Evolutionary conservation across 2,888 invertebrate genomes (phyloP).

Genomic region (Galerucella nymphaeae): DNA sequence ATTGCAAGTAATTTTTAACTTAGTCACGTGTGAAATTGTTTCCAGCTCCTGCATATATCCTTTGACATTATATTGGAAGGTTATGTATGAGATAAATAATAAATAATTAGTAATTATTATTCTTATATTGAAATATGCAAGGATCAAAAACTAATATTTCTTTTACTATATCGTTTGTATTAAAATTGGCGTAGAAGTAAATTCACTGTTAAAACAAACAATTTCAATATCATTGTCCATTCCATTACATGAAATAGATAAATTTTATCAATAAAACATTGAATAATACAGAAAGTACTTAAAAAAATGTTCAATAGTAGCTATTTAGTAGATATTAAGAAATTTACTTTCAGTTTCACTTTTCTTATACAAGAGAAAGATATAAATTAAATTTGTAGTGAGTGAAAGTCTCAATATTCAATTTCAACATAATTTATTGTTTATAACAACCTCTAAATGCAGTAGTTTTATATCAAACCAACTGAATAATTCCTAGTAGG

Average conservation of each 20-base stretch:
- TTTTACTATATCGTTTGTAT: too few species aligned
- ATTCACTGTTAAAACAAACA: too few species aligned
- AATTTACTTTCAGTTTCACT: conserved; percentile 35
- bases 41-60: background rate
- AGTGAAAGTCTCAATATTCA: conserved; percentile 33
- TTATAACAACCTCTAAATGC: background rate
- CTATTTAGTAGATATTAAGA: conserved; percentile 13
- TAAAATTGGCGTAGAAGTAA: background rate
- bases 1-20: background rate
- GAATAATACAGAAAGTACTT: background rate
- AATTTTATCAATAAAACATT: background rate
- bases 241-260: background rate
- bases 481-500: background rate
- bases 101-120: background rate
- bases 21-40: conserved; percentile 3
- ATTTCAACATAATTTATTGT: conserved; percentile 1
- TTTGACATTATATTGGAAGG: background rate
- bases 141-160: too few species aligned
- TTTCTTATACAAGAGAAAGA: conserved; percentile 23
- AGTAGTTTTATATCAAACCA: background rate
- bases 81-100: background rate
- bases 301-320: conserved; percentile 7
- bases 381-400: conserved; percentile 29
- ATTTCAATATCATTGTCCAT: too few species aligned
- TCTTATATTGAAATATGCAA: too few species aligned